These are phyloP conservation scores for Rhizoglyphus robini DNA, from an alignment of 1,140 invertebrate species.

Conservation along the genomic window DNA sequence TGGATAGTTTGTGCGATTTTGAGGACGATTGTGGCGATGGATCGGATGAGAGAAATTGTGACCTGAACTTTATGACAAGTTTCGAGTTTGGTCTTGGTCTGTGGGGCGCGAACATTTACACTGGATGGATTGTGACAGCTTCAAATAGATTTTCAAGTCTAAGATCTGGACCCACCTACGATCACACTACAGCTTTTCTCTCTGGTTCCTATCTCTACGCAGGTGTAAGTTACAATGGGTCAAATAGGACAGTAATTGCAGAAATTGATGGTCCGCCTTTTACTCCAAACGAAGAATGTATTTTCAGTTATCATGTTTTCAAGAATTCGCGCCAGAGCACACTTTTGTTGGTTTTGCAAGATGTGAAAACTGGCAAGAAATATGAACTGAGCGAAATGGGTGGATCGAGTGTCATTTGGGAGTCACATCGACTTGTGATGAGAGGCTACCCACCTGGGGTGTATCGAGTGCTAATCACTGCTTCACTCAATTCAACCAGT, in stretches of 20 bases:
- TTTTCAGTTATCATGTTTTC: neutral
- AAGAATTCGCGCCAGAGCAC: neutral
- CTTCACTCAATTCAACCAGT: neutral
- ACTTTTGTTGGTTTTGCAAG: neutral
- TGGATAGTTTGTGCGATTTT: neutral
- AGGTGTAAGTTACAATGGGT: too few relatives aligned
- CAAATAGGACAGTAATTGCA: neutral
- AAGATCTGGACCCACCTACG: slow-evolving; percentile 21
- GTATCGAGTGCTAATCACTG: neutral
- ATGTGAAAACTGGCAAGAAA: neutral
- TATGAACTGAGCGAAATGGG: neutral
- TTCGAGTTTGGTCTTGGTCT: neutral
- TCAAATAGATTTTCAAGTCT: slow-evolving; percentile 11
- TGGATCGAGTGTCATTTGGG: neutral
- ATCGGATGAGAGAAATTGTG: slow-evolving; percentile 31
- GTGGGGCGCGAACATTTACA: neutral
- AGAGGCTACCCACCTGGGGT: neutral
- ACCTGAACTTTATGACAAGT: neutral
- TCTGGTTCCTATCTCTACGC: too few relatives aligned
- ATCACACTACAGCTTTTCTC: slow-evolving; percentile 25
- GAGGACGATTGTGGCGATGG: slow-evolving; percentile 34
- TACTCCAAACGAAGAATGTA: neutral
- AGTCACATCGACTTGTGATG: neutral
- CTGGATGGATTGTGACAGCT: neutral
- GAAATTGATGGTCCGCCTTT: slow-evolving; percentile 7